Evolutionary conservation across 2,797 vertebrate genomes (phyloP), one percentile per base, ranked within the genome.

Genomic region (Menidia menidia): DNA sequence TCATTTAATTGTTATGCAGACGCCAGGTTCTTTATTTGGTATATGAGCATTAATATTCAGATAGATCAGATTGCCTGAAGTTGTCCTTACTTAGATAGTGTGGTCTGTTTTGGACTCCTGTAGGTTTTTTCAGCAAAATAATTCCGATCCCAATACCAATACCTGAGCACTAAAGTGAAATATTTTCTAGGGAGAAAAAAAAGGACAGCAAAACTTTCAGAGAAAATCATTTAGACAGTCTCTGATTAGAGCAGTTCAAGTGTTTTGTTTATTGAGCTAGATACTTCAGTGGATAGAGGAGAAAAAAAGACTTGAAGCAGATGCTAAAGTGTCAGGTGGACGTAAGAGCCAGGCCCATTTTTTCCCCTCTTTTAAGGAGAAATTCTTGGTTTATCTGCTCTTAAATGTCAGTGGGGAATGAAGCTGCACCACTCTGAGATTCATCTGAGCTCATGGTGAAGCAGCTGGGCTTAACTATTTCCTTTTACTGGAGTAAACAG

Each of bases 211-310:
- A 71, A 85, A 68, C 78, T 78, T 72, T 59, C 61, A 65, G 74
- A 82, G 69, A 78, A 71, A 76, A 76, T 81, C 67, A 76, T 55
- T 35, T 19, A 69, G 31, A 71, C 64, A 47, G 4, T 39, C 10
- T 39, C 48, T 13, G 71, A 78, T 81, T 77, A 80, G 33, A 59
- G 58, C 45, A 57, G 69, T 71, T 70, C 66, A 74, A 85, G 76
- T 54, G 61, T 33, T 81, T 84, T 64, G 59, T 79, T 85, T 77
- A 82, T 73, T 79, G 72, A 82, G 80, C 75, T 70, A 71, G 57
- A 63, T 80, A 11, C 61, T 33, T 59, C 44, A 52, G 54, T 35
- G 53, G 39, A 68, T 69, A 66, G 75, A 67, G 57, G 71, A 66
- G 43, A 56, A 73, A 78, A 25, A 50, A 4, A 1, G 58, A 55